Evolutionary conservation across 1,140 invertebrate genomes (phyloP), one percentile per base, ranked within the genome.

Genomic region (Adoxophyes honmai): DNA sequence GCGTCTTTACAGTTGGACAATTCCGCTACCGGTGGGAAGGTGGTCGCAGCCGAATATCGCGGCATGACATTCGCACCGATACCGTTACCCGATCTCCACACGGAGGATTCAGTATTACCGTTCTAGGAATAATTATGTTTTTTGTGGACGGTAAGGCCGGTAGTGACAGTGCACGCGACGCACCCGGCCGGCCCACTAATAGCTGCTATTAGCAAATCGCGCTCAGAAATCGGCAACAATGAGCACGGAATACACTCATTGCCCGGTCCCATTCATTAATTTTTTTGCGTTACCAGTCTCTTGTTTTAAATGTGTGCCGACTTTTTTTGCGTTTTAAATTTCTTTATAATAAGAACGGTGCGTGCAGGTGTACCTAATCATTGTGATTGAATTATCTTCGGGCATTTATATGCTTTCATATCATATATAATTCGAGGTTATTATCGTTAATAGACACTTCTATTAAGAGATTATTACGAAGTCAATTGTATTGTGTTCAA

Each of bases 161-260:
- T 77, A 80, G 80, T 78, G 64, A 57, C 60, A 75, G 75, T 68
- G 63, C 73, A 75, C 60, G 56, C 52, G 55, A 65, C 38, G 21
- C 38, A 34, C 57, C 67, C 66, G 70, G 62, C 68, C 62, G 80
- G 70, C 80, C 71, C 61, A 60, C 64, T 83, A 86, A 85, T 87
- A 78, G 77, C 71, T 44, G 76, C 75, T 77, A 84, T 87, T 84
- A 84, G 67, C 70, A 70, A 84, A 86, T 84, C 75, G 69, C 75
- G 74, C 66, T 75, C 72, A 78, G 80, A 86, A 80, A 87, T 84
- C 78, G 73, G 56, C 70, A 73, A 82, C 78, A 82, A 85, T 81
- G 71, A 74, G 63, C 78, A 81, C 76, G 76, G 68, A 80, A 81
- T 69, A 79, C 72, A 64, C 62, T 75, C 78, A 78, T 82, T 78